Percentiles rank a stretch among this genome's conserved stretches.
Evolutionary conservation across 2,113 vertebrate genomes (phyloP).

Genomic region (Hippocampus mohnikei): DNA sequence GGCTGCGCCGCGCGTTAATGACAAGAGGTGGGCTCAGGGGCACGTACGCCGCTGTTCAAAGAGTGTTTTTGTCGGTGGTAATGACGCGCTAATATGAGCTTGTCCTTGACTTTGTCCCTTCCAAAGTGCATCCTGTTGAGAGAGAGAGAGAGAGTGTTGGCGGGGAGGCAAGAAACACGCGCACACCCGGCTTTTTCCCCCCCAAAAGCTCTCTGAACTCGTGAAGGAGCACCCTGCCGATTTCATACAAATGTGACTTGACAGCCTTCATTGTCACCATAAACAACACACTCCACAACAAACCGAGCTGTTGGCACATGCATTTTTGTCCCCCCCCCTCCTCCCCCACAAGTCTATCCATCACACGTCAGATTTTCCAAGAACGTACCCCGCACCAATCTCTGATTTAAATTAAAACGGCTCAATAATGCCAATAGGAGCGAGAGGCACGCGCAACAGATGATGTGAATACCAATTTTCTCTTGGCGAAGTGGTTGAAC

Average conservation of each 20-base stretch:
- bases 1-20: conserved; percentile 4
- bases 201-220: conserved; percentile 66
- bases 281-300: conserved; percentile 60
- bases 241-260: conserved; percentile 59
- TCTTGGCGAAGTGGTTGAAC: conserved; percentile 40
- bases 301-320: conserved; percentile 34
- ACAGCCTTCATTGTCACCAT: conserved; percentile 64
- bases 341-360: conserved; percentile 22
- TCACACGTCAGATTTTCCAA: background rate
- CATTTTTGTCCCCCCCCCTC: conserved; percentile 1
- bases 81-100: conserved; percentile 16
- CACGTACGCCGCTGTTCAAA: conserved; percentile 12
- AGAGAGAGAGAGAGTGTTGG: conserved; percentile 4
- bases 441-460: conserved; percentile 48
- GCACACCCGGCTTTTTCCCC: conserved; percentile 47
- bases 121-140: conserved; percentile 65
- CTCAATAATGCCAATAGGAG: conserved; percentile 62
- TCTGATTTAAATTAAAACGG: conserved; percentile 53
- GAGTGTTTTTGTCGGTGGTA: background rate
- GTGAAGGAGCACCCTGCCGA: conserved; percentile 52
- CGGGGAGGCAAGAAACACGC: conserved; percentile 13
- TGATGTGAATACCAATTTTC: conserved; percentile 69
- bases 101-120: conserved; percentile 70
- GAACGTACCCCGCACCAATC: conserved; percentile 45
- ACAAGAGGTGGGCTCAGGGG: conserved; percentile 54